Percentiles rank a stretch among this genome's conserved stretches.
Conservation (phyloP, 2,888 invertebrate species). For the Onchidella celtica region DNA sequence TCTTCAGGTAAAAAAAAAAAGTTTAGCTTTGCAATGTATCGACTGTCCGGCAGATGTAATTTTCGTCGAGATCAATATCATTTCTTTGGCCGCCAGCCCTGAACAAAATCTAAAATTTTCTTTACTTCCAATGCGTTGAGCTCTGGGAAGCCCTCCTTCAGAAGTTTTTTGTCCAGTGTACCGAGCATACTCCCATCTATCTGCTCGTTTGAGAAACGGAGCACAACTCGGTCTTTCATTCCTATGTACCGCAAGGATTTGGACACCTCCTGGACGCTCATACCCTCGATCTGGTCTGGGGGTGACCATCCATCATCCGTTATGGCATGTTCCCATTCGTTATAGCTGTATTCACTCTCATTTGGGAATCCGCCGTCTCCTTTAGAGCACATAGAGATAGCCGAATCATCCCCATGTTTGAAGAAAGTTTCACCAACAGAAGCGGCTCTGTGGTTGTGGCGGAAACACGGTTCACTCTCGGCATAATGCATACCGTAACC, state of each 20-base stretch:
- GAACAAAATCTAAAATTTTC: slow-evolving; percentile 76
- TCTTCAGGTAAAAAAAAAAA: too few species aligned
- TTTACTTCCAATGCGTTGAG: slow-evolving; percentile 76
- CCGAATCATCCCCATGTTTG: slow-evolving; percentile 72
- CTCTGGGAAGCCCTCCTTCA: slow-evolving; percentile 77
- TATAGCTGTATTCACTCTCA: slow-evolving; percentile 73
- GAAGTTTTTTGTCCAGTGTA: slow-evolving; percentile 70
- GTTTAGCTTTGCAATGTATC: too few species aligned
- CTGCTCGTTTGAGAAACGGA: slow-evolving; percentile 74
- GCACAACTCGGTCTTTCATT: slow-evolving; percentile 75
- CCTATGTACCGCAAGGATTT: slow-evolving; percentile 76
- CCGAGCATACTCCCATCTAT: slow-evolving; percentile 76
- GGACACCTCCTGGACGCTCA: slow-evolving; percentile 74
- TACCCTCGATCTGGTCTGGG: slow-evolving; percentile 65
- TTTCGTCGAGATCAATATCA: too few species aligned
- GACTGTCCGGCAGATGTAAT: too few species aligned
- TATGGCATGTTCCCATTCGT: slow-evolving; percentile 56
- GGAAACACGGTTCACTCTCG: slow-evolving; percentile 65
- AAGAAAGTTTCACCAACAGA: slow-evolving; percentile 58
- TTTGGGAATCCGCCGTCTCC: slow-evolving; percentile 66
- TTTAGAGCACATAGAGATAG: slow-evolving; percentile 68
- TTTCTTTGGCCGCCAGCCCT: slow-evolving; percentile 78
- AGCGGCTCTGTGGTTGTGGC: slow-evolving; percentile 14
- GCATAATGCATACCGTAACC: slow-evolving; percentile 56
- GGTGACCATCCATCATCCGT: slow-evolving; percentile 73